Percentiles rank a stretch among this genome's conserved stretches.
phyloP scores from a whole-genome alignment of 2,888 invertebrate species.

The Hemaris fuciformis region DNA sequence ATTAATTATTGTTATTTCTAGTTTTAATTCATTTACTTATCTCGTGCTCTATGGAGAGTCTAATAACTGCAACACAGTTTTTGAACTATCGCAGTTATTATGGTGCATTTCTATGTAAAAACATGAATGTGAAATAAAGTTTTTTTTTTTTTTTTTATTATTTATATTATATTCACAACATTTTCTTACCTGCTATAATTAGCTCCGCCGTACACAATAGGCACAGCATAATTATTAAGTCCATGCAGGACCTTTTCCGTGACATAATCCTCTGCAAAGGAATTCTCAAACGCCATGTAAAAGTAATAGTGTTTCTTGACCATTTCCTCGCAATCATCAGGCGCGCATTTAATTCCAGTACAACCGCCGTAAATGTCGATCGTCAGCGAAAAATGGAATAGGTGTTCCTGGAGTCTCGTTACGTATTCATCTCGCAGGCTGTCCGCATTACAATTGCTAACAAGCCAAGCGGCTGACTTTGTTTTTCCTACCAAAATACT shows the following conservation, averaged over 20 bases:
- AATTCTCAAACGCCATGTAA: constrained; percentile 62
- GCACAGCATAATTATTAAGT: constrained; percentile 83
- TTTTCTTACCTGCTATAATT: constrained; percentile 76
- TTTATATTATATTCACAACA: too few relatives aligned
- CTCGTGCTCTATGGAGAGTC: too few relatives aligned
- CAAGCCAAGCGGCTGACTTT: constrained; percentile 55
- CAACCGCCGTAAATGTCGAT: constrained; percentile 53
- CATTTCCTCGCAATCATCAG: constrained; percentile 38
- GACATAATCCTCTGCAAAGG: constrained; percentile 54
- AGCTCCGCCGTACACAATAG: constrained; percentile 85
- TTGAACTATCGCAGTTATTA: too few relatives aligned
- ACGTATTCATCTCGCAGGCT: constrained; percentile 46
- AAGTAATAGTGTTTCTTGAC: constrained; percentile 53
- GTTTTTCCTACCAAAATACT: constrained; percentile 40
- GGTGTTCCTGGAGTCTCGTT: constrained; percentile 45
- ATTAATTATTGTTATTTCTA: too few relatives aligned
- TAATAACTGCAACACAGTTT: too few relatives aligned
- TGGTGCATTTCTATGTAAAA: too few relatives aligned
- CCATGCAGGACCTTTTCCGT: constrained; percentile 60
- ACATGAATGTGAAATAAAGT: too few relatives aligned
- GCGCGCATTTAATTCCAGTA: constrained; percentile 35
- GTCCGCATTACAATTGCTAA: constrained; percentile 43
- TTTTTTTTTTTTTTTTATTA: too few relatives aligned
- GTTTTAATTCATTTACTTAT: too few relatives aligned
- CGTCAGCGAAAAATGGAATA: constrained; percentile 46